phyloP scores from a whole-genome alignment of 2,113 vertebrate genomes.

The Sigmodon hispidus region DNA sequence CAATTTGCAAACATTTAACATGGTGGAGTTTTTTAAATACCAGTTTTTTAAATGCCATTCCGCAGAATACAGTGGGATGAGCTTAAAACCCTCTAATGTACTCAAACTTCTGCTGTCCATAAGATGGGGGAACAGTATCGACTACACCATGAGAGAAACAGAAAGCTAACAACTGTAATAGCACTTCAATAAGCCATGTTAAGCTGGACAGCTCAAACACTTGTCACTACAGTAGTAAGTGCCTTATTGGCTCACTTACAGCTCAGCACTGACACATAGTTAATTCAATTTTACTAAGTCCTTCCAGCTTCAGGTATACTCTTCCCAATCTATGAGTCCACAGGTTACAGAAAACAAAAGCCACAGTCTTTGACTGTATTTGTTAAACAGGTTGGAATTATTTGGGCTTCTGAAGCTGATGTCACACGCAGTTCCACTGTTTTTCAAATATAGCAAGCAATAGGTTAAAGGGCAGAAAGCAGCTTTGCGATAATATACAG shows the following conservation, averaged over 20 bases:
- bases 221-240: neutral
- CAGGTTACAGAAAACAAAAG: neutral
- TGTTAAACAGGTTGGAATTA: neutral
- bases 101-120: neutral
- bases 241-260: neutral
- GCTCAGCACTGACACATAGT: neutral
- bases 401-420: constrained; percentile 1
- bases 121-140: constrained; percentile 3
- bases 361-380: neutral
- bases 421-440: neutral
- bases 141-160: neutral
- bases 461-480: constrained; percentile 28
- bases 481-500: neutral
- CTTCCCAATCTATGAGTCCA: neutral
- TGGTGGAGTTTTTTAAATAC: neutral
- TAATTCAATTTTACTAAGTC: constrained; percentile 1
- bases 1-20: neutral
- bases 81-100: constrained; percentile 5
- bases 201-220: constrained; percentile 12
- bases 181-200: neutral
- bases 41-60: constrained; percentile 29
- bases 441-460: constrained; percentile 24
- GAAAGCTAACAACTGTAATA: neutral
- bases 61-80: neutral
- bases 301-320: neutral